Evolutionary conservation across 2,888 invertebrate genomes (phyloP).

Genomic region (Geotrupes spiniger): DNA sequence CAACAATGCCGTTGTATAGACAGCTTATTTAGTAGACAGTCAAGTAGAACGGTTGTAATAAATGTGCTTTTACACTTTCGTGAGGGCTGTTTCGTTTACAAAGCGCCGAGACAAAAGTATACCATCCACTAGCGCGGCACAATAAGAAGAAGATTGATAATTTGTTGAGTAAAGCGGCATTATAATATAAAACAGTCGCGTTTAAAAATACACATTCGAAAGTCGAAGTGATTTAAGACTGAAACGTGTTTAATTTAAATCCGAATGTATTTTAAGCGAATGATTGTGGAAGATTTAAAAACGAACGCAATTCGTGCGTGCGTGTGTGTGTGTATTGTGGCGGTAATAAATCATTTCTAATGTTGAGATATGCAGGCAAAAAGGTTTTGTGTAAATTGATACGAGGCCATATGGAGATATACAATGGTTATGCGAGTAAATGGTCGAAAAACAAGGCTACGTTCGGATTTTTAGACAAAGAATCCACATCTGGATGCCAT

Average conservation of each 20-base stretch:
- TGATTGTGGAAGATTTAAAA: conserved; percentile 14
- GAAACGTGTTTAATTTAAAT: conserved; percentile 17
- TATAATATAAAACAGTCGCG: conserved; percentile 23
- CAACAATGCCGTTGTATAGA: conserved; percentile 14
- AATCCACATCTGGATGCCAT: conserved; percentile 39
- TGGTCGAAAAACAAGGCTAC: conserved; percentile 36
- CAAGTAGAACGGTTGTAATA: conserved; percentile 16
- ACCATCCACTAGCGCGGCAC: conserved; percentile 14
- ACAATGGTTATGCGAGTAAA: conserved; percentile 42
- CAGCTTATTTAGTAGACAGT: conserved; percentile 20
- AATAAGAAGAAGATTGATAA: conserved; percentile 22
- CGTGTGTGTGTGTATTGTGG: conserved; percentile 1
- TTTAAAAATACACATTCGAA: conserved; percentile 18
- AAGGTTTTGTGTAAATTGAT: conserved; percentile 34
- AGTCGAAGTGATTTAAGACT: conserved; percentile 18
- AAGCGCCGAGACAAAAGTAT: conserved; percentile 17
- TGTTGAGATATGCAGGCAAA: conserved; percentile 10
- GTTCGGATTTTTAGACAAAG: conserved; percentile 38
- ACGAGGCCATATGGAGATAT: conserved; percentile 35
- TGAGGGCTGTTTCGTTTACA: conserved; percentile 17
- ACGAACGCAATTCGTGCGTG: background rate
- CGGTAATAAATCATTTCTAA: conserved; percentile 5
- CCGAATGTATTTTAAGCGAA: conserved; percentile 9
- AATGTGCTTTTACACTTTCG: conserved; percentile 18
- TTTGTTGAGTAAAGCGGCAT: conserved; percentile 22